A percentile compares a stretch with the other conserved stretches of the same genome.
Evolutionary conservation across 2,888 invertebrate genomes (phyloP).

Genomic region (Parnassius mnemosyne): DNA sequence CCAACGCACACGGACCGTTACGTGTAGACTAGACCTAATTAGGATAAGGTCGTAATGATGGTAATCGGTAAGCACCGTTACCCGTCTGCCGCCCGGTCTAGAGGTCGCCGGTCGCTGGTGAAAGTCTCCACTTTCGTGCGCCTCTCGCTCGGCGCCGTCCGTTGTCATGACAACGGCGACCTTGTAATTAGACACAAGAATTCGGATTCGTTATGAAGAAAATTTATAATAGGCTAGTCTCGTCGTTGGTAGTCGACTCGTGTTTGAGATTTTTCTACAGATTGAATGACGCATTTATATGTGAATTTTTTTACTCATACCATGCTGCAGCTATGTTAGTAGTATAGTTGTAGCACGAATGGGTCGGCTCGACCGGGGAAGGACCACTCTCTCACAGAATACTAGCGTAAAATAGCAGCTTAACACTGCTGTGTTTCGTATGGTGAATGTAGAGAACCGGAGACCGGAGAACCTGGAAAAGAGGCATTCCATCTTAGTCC

Average conservation of each 20-base stretch:
- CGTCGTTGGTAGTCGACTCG: not conserved
- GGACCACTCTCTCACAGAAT: too few relatives aligned
- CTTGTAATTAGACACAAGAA: slow-evolving; percentile 9
- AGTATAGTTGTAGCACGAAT: too few relatives aligned
- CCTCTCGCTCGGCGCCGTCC: not conserved
- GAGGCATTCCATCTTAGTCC: too few relatives aligned
- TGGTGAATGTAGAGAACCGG: too few relatives aligned
- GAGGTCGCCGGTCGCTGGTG: slow-evolving; percentile 11
- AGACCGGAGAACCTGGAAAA: too few relatives aligned
- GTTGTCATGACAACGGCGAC: slow-evolving; percentile 8
- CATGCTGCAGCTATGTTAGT: too few relatives aligned
- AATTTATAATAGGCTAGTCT: not conserved
- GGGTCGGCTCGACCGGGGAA: too few relatives aligned
- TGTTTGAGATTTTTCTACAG: not conserved
- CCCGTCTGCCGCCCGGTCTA: slow-evolving; percentile 15
- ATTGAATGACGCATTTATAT: too few relatives aligned
- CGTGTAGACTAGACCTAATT: slow-evolving; percentile 8
- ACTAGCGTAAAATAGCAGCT: too few relatives aligned
- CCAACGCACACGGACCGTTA: slow-evolving; percentile 14
- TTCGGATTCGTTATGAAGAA: not conserved
- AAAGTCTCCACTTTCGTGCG: slow-evolving; percentile 14
- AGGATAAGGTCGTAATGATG: slow-evolving; percentile 17
- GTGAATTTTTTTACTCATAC: too few relatives aligned
- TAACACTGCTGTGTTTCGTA: too few relatives aligned
- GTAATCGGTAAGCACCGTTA: slow-evolving; percentile 16